These are phyloP conservation scores for Diceros bicornis DNA, from an alignment of 2,797 vertebrate genomes.

Conservation along the genomic window DNA sequence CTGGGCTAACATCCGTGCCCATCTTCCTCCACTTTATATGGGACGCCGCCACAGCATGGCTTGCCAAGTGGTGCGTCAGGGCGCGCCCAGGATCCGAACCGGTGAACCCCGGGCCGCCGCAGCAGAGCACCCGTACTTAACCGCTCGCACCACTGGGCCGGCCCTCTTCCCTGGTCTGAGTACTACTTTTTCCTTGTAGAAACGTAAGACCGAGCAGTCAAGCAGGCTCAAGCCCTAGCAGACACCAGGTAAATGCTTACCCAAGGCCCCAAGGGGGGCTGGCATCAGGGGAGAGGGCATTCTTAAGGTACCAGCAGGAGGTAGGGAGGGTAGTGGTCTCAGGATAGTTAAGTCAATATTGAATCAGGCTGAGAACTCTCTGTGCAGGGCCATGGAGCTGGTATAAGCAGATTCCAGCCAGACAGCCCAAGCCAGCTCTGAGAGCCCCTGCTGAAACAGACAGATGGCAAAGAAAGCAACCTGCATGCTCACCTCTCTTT, in stretches of 20 bases:
- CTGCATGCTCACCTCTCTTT: slow-evolving; percentile 37
- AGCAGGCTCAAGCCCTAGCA: slow-evolving; percentile 40
- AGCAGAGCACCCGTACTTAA: no score
- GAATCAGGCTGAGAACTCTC: slow-evolving; percentile 66
- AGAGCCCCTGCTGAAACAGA: slow-evolving; percentile 57
- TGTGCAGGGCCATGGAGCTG: slow-evolving; percentile 38
- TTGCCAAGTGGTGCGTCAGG: no score
- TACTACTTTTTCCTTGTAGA: slow-evolving; percentile 23
- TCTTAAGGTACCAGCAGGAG: neutral
- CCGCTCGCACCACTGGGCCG: no score
- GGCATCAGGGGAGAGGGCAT: slow-evolving; percentile 69
- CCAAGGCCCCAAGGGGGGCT: neutral
- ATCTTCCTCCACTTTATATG: no score
- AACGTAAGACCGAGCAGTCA: neutral
- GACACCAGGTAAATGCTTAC: slow-evolving; percentile 52
- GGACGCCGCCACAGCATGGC: no score
- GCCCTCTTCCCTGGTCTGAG: neutral
- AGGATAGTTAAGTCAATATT: slow-evolving; percentile 71
- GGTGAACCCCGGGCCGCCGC: no score
- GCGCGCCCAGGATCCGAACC: no score
- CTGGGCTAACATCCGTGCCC: no score
- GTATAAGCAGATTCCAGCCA: slow-evolving; percentile 74
- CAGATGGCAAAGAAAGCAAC: slow-evolving; percentile 53
- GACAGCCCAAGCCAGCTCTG: slow-evolving; percentile 74
- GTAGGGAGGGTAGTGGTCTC: slow-evolving; percentile 65